Base-by-base conservation (phyloP, 2,797 vertebrate genomes). In the Oophaga sylvatica region DNA sequence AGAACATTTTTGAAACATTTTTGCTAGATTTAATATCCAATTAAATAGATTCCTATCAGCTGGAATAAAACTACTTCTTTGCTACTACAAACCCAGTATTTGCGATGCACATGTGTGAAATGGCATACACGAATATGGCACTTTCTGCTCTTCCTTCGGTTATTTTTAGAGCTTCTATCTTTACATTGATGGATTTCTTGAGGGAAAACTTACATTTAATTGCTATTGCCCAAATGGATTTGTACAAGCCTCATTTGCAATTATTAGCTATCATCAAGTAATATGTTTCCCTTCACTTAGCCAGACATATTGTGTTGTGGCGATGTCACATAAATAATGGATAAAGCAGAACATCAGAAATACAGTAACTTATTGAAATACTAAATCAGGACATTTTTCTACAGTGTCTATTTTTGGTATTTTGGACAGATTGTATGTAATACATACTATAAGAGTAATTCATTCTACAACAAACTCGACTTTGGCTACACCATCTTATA, bases 151-250 rank as follows among this genome's bases (percentile, higher is more conserved):
- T 57, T 57, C 17, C 16, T 31, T 15, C 3, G 26, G 53, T 79
- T 78, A 78, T 57, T 26, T 57, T 26, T 78, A 78, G 45, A 79
- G 56, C 20, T 62, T 65, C 65, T 60, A 57, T 48, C 56, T 78
- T 85, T 65, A 29, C 59, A 26, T 77, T 31, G 78, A 80, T 86
- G 56, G 84, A 86, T 71, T 80, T 80, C 65, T 80, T 22, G 12
- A 31, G 48, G 68, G 45, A n/a, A 16, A 15, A 22, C 41, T n/a
- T 75, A 79, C 59, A 11, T 63, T n/a, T 85, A 79, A 79, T 70
- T 86, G 84, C 41, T 70, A 70, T 41, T 77, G 71, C 65, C 65
- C 78, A 67, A 79, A n/a, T 59, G 26, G 45, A n/a, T n/a, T 53
- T 85, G n/a, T 78, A 78, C 35, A 78, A 67, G 41, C 20, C 26